A percentile compares a stretch with the other conserved stretches of the same genome.
Conservation (phyloP, 2,888 invertebrate species). For the Cepaea hortensis region DNA sequence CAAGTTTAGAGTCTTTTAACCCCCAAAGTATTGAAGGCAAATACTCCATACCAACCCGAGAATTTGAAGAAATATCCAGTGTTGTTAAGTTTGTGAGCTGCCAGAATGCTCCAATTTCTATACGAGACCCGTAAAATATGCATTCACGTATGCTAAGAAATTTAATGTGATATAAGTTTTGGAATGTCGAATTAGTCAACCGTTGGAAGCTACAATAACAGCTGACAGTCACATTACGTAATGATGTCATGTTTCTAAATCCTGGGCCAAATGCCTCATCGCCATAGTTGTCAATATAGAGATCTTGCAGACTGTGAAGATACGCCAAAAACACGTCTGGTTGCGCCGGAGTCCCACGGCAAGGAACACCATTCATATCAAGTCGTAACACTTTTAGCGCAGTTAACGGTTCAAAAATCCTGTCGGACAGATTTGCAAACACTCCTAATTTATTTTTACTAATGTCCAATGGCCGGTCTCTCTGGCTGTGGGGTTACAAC, state of each 20-base stretch:
- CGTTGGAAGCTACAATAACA: not conserved
- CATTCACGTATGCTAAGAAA: not conserved
- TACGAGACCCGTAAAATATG: not conserved
- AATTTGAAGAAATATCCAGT: not conserved
- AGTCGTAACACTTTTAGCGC: too few relatives aligned
- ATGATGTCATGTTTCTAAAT: constrained; percentile 22
- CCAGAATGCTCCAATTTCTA: not conserved
- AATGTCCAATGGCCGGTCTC: too few relatives aligned
- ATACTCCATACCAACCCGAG: not conserved
- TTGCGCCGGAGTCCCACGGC: too few relatives aligned
- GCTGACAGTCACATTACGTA: not conserved
- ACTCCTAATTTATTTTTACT: too few relatives aligned
- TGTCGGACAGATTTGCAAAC: too few relatives aligned
- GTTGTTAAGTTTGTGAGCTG: not conserved
- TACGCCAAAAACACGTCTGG: too few relatives aligned
- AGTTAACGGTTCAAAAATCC: too few relatives aligned
- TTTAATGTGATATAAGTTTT: not conserved
- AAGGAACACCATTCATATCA: too few relatives aligned
- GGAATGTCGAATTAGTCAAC: not conserved
- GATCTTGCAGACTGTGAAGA: not conserved
- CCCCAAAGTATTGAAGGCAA: not conserved
- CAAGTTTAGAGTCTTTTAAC: not conserved
- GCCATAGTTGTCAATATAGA: not conserved
- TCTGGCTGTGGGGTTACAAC: too few relatives aligned
- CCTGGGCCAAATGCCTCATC: not conserved